Evolutionary conservation across 2,888 invertebrate species (phyloP).

Genomic region (Drosophila planitibia): DNA sequence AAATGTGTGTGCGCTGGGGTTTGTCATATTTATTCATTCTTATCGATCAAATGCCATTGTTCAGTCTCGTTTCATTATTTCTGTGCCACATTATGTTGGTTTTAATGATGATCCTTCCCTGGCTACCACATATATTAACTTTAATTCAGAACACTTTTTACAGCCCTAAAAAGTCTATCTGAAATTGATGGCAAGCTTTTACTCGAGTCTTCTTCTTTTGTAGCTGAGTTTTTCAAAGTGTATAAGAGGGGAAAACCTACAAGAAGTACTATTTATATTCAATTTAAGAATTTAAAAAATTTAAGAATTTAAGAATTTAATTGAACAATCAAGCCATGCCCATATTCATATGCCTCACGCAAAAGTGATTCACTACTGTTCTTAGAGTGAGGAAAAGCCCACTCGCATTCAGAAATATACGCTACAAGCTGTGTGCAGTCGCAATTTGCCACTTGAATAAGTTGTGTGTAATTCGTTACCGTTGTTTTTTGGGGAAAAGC

Average conservation of each 20-base stretch:
- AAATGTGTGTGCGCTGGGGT: conserved; percentile 10
- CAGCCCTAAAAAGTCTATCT: conserved; percentile 10
- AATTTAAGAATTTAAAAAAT: neutral
- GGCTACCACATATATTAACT: conserved; percentile 3
- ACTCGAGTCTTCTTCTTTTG: neutral
- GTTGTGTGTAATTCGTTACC: neutral
- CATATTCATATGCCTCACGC: too few species aligned
- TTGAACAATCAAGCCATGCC: neutral
- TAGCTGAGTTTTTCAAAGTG: neutral
- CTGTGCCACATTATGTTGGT: conserved; percentile 9
- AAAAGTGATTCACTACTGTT: neutral
- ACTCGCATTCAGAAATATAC: too few species aligned
- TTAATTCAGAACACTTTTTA: conserved; percentile 18
- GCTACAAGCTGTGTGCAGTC: neutral
- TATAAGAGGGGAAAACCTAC: neutral
- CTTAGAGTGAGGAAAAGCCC: neutral
- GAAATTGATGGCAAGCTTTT: conserved; percentile 10
- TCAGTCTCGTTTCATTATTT: conserved; percentile 27
- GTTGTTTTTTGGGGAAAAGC: neutral
- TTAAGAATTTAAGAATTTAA: neutral
- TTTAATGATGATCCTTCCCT: conserved; percentile 3
- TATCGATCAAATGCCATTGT: conserved; percentile 58
- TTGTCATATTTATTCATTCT: conserved; percentile 46
- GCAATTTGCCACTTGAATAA: neutral
- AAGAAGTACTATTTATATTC: neutral